A percentile compares a stretch with the other conserved stretches of the same genome.
These are phyloP conservation scores for Habroteleia sp. DNA, from an alignment of 2,888 invertebrate genomes.

Conservation along the genomic window DNA sequence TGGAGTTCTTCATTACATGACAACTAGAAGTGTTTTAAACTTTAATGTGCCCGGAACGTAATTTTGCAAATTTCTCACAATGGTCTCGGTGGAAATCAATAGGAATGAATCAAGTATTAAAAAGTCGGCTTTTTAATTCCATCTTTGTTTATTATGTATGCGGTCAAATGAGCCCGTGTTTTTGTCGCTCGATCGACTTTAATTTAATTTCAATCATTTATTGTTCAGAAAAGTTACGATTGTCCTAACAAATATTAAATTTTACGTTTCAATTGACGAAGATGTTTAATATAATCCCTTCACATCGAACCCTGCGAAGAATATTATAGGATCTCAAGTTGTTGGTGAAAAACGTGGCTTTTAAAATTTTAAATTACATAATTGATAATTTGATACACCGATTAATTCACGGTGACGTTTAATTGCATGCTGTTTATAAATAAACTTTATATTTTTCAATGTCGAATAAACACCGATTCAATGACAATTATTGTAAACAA, in stretches of 20 bases:
- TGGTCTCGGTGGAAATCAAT: slow-evolving; percentile 31
- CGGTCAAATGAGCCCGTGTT: slow-evolving; percentile 10
- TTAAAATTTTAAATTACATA: no score
- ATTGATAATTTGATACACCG: no score
- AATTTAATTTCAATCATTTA: slow-evolving; percentile 20
- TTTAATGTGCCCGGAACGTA: slow-evolving; percentile 15
- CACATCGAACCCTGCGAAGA: no score
- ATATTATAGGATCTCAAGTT: no score
- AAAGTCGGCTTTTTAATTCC: slow-evolving; percentile 22
- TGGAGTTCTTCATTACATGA: slow-evolving; percentile 32
- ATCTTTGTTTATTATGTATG: slow-evolving; percentile 14
- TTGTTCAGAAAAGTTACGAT: not conserved
- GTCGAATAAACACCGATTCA: no score
- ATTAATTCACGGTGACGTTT: no score
- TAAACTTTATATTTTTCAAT: no score
- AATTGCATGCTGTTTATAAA: no score
- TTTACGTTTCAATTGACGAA: slow-evolving; percentile 11
- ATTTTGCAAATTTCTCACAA: slow-evolving; percentile 43
- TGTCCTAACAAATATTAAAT: slow-evolving; percentile 2
- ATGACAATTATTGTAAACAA: no score
- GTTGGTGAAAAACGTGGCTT: no score
- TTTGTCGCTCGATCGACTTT: slow-evolving; percentile 9
- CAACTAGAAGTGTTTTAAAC: slow-evolving; percentile 32
- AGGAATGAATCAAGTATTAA: slow-evolving; percentile 38
- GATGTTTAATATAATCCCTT: no score